Base-by-base conservation (phyloP, 2,888 invertebrate species). In the Hylaea fasciaria region DNA sequence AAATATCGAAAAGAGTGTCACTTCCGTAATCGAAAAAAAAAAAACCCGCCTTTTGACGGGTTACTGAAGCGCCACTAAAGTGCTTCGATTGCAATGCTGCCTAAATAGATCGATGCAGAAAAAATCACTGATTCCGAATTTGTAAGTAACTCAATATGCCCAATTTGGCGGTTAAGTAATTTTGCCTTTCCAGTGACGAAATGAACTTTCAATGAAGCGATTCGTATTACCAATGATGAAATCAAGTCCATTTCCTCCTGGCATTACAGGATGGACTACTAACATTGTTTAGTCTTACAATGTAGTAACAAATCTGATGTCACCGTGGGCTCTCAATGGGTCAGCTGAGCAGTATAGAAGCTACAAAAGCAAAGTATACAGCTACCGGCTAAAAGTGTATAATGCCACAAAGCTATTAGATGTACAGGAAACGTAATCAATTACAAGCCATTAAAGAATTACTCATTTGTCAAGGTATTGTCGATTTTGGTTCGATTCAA, bases 361-460 rank as follows among this genome's bases (percentile, higher is more conserved):
- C 10, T 29, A 45, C 16, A 47, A 16, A 12, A 14, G 11, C 45
- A 17, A 16, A 29, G 22, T 13, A 53, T 14, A 12, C 22, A 16
- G 14, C 3, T 16, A 48, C 44, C 32, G 10, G 37, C 37, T 63
- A 32, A 48, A 52, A 57, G 51, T 68, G 65, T 64, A 68, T 69
- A 60, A 68, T 73, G 67, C 64, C 51, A 63, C 60, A 71, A 62
- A 63, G 58, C 70, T 71, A 76, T 77, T 76, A 78, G 66, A 59
- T 47, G 71, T 72, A 80, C 84, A 81, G 83, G 83, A 84, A 82
- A 78, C 68, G 77, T 73, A 83, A 83, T 83, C 82, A 81, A 83
- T 83, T 81, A 77, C 73, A 57, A 65, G 68, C 51, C 44, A 58
- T 65, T 62, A 56, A 53, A 22, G 61, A 57, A 70, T 72, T 71